A percentile compares a stretch with the other conserved stretches of the same genome.
phyloP scores from a whole-genome alignment of 2,888 invertebrate genomes.

The Sipunculus nudus region DNA sequence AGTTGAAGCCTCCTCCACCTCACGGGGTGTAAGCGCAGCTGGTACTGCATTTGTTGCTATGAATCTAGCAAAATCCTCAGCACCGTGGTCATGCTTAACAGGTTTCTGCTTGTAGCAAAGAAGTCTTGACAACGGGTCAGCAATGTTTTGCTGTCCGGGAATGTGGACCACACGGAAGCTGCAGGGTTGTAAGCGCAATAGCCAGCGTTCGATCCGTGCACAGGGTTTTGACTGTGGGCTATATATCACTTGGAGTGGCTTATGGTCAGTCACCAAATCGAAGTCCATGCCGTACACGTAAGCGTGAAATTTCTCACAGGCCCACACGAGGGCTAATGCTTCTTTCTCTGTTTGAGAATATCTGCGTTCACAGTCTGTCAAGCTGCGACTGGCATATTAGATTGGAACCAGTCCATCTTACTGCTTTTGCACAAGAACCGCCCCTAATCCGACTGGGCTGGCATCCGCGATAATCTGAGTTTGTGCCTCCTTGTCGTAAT shows the following conservation, averaged over 20 bases:
- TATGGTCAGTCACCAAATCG: slow-evolving; percentile 1
- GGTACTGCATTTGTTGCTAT: slow-evolving; percentile 5
- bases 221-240: background rate
- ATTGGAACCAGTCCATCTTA: background rate
- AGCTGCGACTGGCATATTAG: background rate
- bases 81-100: slow-evolving; percentile 4
- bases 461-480: slow-evolving; percentile 7
- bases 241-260: background rate
- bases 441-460: slow-evolving; percentile 3
- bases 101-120: background rate
- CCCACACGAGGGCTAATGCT: slow-evolving; percentile 11
- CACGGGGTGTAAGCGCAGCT: too few species aligned
- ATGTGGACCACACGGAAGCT: background rate
- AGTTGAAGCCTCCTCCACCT: background rate
- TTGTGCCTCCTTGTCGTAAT: background rate
- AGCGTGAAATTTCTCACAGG: slow-evolving; percentile 8
- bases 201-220: slow-evolving; percentile 11
- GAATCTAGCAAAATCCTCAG: background rate
- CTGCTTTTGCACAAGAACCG: slow-evolving; percentile 2
- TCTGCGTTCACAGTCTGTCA: background rate
- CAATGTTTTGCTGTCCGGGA: background rate
- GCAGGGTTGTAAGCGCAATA: slow-evolving; percentile 2
- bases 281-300: slow-evolving; percentile 2
- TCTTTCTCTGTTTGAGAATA: slow-evolving; percentile 10
- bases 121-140: background rate